Evolutionary conservation across 2,888 invertebrate genomes (phyloP).

Genomic region (Drosophila maculinotata): DNA sequence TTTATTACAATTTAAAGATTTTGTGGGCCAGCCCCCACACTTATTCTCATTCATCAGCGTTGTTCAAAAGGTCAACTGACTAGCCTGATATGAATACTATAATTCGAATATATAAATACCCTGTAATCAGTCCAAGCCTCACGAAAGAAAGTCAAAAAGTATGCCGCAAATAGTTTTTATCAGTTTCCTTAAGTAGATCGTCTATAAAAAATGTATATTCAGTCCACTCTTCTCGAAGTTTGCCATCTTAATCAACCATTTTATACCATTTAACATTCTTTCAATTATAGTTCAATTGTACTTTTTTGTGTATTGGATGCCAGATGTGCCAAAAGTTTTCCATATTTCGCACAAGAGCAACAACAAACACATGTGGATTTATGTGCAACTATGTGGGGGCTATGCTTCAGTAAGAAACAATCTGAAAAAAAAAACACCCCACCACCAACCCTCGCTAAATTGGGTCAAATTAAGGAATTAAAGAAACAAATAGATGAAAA

Average conservation of each 20-base stretch:
- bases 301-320: constrained; percentile 14
- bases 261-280: not conserved
- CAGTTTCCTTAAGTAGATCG: not conserved
- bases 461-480: constrained; percentile 51
- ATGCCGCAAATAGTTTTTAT: constrained; percentile 4
- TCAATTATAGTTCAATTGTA: constrained; percentile 23
- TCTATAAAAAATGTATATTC: too few relatives aligned
- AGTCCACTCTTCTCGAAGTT: constrained; percentile 1
- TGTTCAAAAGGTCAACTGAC: constrained; percentile 29
- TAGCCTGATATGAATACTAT: not conserved
- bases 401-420: constrained; percentile 48
- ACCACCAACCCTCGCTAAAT: constrained; percentile 16
- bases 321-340: constrained; percentile 63
- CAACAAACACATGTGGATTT: constrained; percentile 23
- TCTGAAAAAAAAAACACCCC: constrained; percentile 5
- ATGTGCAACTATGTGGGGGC: constrained; percentile 19
- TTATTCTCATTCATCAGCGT: constrained; percentile 2
- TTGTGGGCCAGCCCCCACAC: constrained; percentile 11
- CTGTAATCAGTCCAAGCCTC: constrained; percentile 3
- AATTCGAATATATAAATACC: constrained; percentile 1
- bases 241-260: not conserved
- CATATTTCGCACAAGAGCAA: constrained; percentile 52
- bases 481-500: constrained; percentile 25
- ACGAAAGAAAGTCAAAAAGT: constrained; percentile 17
- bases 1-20: constrained; percentile 63